Base-by-base conservation (phyloP, 2,113 vertebrate genomes). In the Dasypus novemcinctus region DNA sequence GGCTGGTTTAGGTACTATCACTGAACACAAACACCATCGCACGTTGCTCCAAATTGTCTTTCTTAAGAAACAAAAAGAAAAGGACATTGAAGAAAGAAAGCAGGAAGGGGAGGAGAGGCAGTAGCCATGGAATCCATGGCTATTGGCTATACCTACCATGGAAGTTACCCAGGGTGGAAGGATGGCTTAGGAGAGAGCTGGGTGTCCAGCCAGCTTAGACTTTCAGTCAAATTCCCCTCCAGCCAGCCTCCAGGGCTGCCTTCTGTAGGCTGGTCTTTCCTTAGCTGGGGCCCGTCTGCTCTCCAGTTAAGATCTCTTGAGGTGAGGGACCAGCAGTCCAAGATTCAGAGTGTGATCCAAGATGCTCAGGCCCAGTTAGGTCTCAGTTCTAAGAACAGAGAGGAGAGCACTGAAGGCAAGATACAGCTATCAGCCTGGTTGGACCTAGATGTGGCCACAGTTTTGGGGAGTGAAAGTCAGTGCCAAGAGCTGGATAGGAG, bases 71-170 rank as follows among this genome's bases (percentile, higher is more conserved):
- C 31, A 96, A 43, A 93, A 81, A 57, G 52, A 90, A 93, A 83
- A 71, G 49, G 31, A 75, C 27, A 68, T 54, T 63, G 14, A 84
- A 93, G 87, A 90, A 81, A 91, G 80, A 89, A 89, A 94, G 41
- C 33, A 79, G 33, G 41, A 88, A 4, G 0, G 11, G 54, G 27
- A 33, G 52, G n/a, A 90, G 36, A 31, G 41, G 18, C 46, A 49
- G 87, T 5, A 76, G 81, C 85, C 86, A 84, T 38, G 54, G 46
- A 8, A n/a, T 46, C 66, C 85, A 87, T 64, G n/a, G 72, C 74
- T 90, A 90, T 81, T 87, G 86, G 52, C n/a, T 71, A 59, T 95
- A 97, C 97, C 93, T 97, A 97, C 97, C 97, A 95, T 84, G 80
- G 74, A 95, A 95, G 90, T 93, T 95, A 85, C 84, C 72, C 93